Percentiles rank a stretch among this genome's conserved stretches.
Conservation (phyloP, 1,140 invertebrate genomes). For the Ectropis grisescens region DNA sequence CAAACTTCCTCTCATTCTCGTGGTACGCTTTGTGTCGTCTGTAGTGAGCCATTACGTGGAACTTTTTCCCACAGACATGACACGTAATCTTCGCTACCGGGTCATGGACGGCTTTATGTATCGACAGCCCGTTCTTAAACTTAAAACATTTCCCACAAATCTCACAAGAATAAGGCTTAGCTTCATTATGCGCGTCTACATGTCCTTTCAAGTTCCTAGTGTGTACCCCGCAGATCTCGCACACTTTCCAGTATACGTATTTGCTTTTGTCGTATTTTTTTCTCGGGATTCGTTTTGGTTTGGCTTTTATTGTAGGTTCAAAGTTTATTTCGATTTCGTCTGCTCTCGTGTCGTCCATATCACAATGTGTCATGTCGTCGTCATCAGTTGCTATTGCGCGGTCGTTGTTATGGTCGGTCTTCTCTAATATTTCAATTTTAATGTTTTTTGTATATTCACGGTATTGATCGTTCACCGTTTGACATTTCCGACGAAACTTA, state of each 20-base stretch:
- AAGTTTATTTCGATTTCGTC: slow-evolving; percentile 17
- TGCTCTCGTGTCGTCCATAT: no score
- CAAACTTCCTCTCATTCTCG: slow-evolving; percentile 60
- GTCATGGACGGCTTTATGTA: slow-evolving; percentile 61
- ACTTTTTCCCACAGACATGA: slow-evolving; percentile 62
- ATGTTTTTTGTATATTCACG: slow-evolving; percentile 18
- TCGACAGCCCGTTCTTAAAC: slow-evolving; percentile 59
- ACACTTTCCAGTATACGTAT: slow-evolving; percentile 63
- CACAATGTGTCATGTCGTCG: slow-evolving; percentile 11
- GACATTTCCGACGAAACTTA: slow-evolving; percentile 60
- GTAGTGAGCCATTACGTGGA: slow-evolving; percentile 55
- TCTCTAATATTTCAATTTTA: slow-evolving; percentile 30
- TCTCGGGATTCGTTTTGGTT: slow-evolving; percentile 12
- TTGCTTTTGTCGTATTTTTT: slow-evolving; percentile 28
- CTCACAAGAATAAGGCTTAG: slow-evolving; percentile 69
- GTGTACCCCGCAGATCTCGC: slow-evolving; percentile 61
- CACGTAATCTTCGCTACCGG: slow-evolving; percentile 61
- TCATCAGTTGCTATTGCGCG: slow-evolving; percentile 9
- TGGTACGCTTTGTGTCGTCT: slow-evolving; percentile 56
- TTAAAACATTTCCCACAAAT: slow-evolving; percentile 71
- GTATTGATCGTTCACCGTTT: slow-evolving; percentile 42
- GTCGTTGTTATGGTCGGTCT: slow-evolving; percentile 6
- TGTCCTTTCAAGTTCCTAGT: slow-evolving; percentile 65
- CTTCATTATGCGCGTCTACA: slow-evolving; percentile 66
- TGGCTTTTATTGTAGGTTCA: slow-evolving; percentile 13